Evolutionary conservation across 2,113 vertebrate species (phyloP).

Genomic region (Micronycteris hirsuta): DNA sequence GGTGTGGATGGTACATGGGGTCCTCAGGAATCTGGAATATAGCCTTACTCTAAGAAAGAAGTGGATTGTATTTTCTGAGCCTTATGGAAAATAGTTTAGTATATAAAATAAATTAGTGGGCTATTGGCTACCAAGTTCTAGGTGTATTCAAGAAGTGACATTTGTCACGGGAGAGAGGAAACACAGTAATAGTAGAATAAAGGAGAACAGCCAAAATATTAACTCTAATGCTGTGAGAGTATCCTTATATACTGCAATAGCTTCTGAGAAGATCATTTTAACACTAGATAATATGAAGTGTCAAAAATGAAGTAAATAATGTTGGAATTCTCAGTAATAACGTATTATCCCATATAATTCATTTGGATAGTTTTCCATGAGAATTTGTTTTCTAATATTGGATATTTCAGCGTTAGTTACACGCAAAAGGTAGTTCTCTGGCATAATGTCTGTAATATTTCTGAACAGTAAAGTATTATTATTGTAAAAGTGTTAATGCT

Average conservation of each 20-base stretch:
- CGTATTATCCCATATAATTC: background rate
- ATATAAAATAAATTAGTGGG: background rate
- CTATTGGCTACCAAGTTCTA: background rate
- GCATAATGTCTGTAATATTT: background rate
- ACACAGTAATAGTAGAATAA: background rate
- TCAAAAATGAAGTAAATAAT: background rate
- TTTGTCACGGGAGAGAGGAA: background rate
- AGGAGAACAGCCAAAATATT: background rate
- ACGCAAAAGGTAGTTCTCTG: background rate
- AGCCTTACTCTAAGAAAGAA: background rate
- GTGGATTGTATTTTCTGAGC: background rate
- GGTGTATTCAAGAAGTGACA: background rate
- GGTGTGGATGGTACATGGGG: background rate
- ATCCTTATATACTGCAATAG: background rate
- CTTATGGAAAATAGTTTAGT: background rate
- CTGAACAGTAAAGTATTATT: background rate
- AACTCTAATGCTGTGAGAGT: background rate
- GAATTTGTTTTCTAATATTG: conserved; percentile 1
- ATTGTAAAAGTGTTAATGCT: background rate
- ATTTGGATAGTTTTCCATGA: background rate
- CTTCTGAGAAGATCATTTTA: background rate
- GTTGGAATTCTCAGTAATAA: background rate
- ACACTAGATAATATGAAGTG: background rate
- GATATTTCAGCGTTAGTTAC: background rate
- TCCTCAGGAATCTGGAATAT: background rate